Evolutionary conservation across 1,140 invertebrate species (phyloP).

Genomic region (Samia ricini): DNA sequence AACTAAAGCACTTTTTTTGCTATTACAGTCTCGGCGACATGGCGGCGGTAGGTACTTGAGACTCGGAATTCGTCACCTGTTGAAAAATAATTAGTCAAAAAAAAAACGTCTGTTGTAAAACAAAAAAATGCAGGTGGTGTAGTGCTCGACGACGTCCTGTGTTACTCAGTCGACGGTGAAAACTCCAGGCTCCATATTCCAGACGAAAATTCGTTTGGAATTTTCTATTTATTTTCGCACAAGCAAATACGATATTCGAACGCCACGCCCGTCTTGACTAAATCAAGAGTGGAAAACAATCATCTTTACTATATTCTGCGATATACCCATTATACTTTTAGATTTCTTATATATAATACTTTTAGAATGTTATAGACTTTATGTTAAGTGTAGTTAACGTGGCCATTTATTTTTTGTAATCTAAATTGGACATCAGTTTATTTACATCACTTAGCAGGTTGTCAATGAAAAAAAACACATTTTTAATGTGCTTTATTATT

Average conservation of each 20-base stretch:
- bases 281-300: conserved; percentile 41
- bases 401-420: too few relatives aligned
- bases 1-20: conserved; percentile 62
- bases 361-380: too few relatives aligned
- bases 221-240: conserved; percentile 42
- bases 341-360: too few relatives aligned
- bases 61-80: conserved; percentile 73
- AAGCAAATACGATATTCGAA: conserved; percentile 36
- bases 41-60: conserved; percentile 67
- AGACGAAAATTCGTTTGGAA: conserved; percentile 48
- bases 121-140: conserved; percentile 66
- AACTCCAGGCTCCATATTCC: conserved; percentile 48
- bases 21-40: conserved; percentile 46
- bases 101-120: conserved; percentile 60
- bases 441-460: too few relatives aligned
- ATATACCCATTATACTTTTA: not conserved
- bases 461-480: too few relatives aligned
- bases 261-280: conserved; percentile 39
- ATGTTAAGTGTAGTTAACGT: too few relatives aligned
- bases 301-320: conserved; percentile 8
- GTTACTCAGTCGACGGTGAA: conserved; percentile 55
- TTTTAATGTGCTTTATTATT: too few relatives aligned
- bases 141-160: conserved; percentile 57
- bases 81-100: conserved; percentile 76
- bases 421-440: too few relatives aligned